phyloP scores from a whole-genome alignment of 1,140 invertebrate species.

The Aphidius ervi region DNA sequence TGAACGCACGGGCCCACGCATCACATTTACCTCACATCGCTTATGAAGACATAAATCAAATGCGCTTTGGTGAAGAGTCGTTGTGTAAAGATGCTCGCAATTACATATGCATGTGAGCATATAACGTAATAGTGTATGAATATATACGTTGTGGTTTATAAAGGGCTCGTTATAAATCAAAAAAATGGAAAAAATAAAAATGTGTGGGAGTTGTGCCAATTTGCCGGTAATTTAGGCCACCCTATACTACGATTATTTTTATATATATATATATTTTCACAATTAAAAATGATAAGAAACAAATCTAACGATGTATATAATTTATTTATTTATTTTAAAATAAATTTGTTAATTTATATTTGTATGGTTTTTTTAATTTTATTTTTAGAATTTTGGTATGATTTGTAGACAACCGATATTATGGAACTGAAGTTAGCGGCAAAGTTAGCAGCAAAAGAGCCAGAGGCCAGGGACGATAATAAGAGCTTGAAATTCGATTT shows the following conservation, averaged over 20 bases:
- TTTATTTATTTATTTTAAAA: too few relatives aligned
- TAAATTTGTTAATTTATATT: too few relatives aligned
- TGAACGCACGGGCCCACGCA: conserved; percentile 31
- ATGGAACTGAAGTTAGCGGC: too few relatives aligned
- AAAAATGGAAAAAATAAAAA: conserved; percentile 1
- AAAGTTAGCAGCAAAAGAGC: too few relatives aligned
- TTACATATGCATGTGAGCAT: conserved; percentile 45
- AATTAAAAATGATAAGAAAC: too few relatives aligned
- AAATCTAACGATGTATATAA: too few relatives aligned
- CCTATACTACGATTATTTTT: not conserved
- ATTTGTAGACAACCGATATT: too few relatives aligned
- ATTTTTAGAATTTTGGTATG: too few relatives aligned
- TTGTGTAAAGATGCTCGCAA: conserved; percentile 42
- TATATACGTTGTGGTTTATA: conserved; percentile 19
- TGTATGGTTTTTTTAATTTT: too few relatives aligned
- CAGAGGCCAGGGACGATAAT: too few relatives aligned
- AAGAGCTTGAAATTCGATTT: too few relatives aligned
- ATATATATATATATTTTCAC: too few relatives aligned
- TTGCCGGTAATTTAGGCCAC: conserved; percentile 37
- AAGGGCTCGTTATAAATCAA: conserved; percentile 36
- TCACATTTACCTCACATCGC: conserved; percentile 31
- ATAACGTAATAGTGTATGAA: conserved; percentile 35
- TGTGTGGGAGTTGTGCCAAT: conserved; percentile 50
- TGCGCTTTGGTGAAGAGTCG: conserved; percentile 40
- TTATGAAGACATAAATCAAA: conserved; percentile 53